These are phyloP conservation scores for Drosophila nasuta DNA, from an alignment of 1,140 invertebrate genomes.

Conservation along the genomic window DNA sequence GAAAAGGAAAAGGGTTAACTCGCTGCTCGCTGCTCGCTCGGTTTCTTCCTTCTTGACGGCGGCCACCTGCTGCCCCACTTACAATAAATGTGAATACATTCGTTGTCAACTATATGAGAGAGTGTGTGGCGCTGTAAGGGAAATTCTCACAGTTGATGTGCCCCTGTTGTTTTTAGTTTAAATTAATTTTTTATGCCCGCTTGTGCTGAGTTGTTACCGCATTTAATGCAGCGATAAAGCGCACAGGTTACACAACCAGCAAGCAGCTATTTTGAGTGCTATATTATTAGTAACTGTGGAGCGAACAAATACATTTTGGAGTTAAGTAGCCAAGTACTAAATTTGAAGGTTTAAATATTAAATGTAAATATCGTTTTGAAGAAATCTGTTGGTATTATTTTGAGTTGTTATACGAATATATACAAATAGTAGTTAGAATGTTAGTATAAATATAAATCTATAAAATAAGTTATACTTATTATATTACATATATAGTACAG, in stretches of 20 bases:
- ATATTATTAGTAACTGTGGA: not conserved
- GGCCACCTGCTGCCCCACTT: slow-evolving; percentile 54
- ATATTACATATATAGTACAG: no score
- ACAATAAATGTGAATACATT: slow-evolving; percentile 48
- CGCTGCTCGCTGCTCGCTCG: slow-evolving; percentile 5
- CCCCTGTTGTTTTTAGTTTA: slow-evolving; percentile 49
- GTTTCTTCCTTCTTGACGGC: slow-evolving; percentile 5
- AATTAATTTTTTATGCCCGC: slow-evolving; percentile 54
- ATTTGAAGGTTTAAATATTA: no score
- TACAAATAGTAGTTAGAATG: no score
- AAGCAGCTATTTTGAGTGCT: not conserved
- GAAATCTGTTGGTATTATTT: no score
- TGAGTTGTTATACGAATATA: no score
- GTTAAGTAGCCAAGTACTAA: no score
- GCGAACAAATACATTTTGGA: not conserved
- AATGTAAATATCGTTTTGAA: no score
- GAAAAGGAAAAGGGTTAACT: slow-evolving; percentile 43
- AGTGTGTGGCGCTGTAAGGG: not conserved
- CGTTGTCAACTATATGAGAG: slow-evolving; percentile 39
- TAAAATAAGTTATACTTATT: no score
- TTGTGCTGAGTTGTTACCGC: slow-evolving; percentile 32
- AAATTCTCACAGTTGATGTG: slow-evolving; percentile 20
- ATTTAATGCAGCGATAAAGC: slow-evolving; percentile 5
- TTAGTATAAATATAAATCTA: no score
- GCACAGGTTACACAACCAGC: not conserved